Percentiles rank a stretch among this genome's conserved stretches.
phyloP scores from a whole-genome alignment of 1,140 invertebrate genomes.

The Geopemphigus sp. region DNA sequence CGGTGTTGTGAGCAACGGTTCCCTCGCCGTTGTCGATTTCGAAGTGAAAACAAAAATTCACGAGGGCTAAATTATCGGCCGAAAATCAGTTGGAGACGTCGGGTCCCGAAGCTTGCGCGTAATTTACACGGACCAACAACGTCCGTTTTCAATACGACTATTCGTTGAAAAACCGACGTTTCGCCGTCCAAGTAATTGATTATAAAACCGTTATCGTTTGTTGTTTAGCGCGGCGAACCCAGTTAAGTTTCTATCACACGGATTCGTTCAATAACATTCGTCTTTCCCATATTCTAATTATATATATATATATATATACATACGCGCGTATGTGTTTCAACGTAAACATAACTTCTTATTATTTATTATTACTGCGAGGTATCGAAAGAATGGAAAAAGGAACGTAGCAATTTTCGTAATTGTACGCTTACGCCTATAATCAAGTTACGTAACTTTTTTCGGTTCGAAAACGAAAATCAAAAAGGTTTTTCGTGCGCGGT shows the following conservation, averaged over 20 bases:
- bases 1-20: too few species aligned
- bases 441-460: background rate
- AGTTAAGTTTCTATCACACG: background rate
- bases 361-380: conserved; percentile 4
- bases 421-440: background rate
- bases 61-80: background rate
- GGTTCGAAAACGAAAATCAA: background rate
- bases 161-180: conserved; percentile 11
- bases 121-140: background rate
- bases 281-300: background rate
- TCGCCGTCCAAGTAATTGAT: background rate
- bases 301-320: too few species aligned
- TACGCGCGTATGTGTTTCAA: too few species aligned
- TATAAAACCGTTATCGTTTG: conserved; percentile 11
- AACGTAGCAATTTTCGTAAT: background rate
- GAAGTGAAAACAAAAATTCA: too few species aligned
- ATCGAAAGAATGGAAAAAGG: background rate
- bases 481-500: too few species aligned
- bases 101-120: conserved; percentile 9
- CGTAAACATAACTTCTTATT: conserved; percentile 8
- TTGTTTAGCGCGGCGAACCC: background rate
- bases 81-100: conserved; percentile 5
- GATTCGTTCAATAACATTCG: too few species aligned
- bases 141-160: conserved; percentile 11
- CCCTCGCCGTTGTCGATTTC: too few species aligned